phyloP scores from a whole-genome alignment of 2,113 vertebrate genomes.

The Lethenteron reissneri region DNA sequence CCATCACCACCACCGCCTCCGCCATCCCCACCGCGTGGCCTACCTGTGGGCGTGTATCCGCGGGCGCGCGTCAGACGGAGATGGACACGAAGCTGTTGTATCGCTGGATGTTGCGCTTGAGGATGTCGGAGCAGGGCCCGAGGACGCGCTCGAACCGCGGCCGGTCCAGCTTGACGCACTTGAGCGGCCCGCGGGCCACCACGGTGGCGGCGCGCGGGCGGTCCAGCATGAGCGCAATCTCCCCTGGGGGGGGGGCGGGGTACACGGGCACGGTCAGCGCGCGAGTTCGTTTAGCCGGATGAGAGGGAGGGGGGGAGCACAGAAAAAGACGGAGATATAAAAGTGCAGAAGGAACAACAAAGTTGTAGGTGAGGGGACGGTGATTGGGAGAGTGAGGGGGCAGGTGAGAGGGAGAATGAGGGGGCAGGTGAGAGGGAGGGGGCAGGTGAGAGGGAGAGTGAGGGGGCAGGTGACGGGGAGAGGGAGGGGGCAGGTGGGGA shows the following conservation, averaged over 20 bases:
- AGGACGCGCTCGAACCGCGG: conserved; percentile 83
- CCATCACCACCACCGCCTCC: too few species aligned
- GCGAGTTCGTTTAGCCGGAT: not conserved
- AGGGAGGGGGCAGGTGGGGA: too few species aligned
- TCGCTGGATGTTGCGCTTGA: conserved; percentile 89
- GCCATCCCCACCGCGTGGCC: too few species aligned
- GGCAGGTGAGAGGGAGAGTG: too few species aligned
- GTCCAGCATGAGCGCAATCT: conserved; percentile 72
- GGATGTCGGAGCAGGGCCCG: conserved; percentile 84
- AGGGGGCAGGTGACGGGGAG: too few species aligned
- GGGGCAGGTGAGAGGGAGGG: too few species aligned
- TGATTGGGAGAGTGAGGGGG: too few species aligned
- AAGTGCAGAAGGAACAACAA: too few species aligned
- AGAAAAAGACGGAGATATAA: too few species aligned
- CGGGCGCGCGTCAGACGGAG: conserved; percentile 35
- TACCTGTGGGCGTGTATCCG: too few species aligned
- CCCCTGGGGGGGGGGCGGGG: conserved; percentile 32
- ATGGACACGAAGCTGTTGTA: conserved; percentile 98
- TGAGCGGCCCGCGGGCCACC: conserved; percentile 66
- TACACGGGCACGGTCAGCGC: not conserved
- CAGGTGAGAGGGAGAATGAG: too few species aligned
- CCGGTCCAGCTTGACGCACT: conserved; percentile 81
- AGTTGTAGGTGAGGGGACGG: too few species aligned
- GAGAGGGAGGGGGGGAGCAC: not conserved
- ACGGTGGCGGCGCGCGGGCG: conserved; percentile 71